Conservation (phyloP, 2,888 invertebrate species). For the Empis livida region DNA sequence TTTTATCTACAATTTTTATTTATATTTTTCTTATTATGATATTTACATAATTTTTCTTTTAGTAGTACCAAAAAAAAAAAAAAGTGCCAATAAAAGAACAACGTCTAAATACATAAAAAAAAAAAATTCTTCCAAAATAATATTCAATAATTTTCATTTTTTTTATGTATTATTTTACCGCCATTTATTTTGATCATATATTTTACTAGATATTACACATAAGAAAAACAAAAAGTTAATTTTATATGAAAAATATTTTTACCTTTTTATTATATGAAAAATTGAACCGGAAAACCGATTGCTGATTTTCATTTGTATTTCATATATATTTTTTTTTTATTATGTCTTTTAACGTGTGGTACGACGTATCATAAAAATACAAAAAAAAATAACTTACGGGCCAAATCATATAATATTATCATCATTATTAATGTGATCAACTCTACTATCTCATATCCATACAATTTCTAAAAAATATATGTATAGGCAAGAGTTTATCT, state of each 20-base stretch:
- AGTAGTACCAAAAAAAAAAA: background rate
- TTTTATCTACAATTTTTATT: too few relatives aligned
- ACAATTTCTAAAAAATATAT: constrained; percentile 10
- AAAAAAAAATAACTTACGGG: background rate
- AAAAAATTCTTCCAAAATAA: too few relatives aligned
- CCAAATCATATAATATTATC: background rate
- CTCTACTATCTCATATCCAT: background rate
- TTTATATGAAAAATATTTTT: background rate
- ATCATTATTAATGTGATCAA: background rate
- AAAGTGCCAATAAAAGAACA: background rate
- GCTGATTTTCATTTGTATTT: background rate
- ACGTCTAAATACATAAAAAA: too few relatives aligned
- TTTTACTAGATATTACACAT: too few relatives aligned
- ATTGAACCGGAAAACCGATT: too few relatives aligned
- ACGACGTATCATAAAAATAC: too few relatives aligned
- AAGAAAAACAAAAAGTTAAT: too few relatives aligned
- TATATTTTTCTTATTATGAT: too few relatives aligned
- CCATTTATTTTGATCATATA: too few relatives aligned
- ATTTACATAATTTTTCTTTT: too few relatives aligned
- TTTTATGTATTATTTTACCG: constrained; percentile 15
- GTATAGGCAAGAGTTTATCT: constrained; percentile 76
- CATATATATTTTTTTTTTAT: background rate
- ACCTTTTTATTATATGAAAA: too few relatives aligned
- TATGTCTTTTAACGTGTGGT: background rate
- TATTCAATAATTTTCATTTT: too few relatives aligned